phyloP scores from a whole-genome alignment of 1,140 invertebrate genomes.

The Pachypsylla venusta region DNA sequence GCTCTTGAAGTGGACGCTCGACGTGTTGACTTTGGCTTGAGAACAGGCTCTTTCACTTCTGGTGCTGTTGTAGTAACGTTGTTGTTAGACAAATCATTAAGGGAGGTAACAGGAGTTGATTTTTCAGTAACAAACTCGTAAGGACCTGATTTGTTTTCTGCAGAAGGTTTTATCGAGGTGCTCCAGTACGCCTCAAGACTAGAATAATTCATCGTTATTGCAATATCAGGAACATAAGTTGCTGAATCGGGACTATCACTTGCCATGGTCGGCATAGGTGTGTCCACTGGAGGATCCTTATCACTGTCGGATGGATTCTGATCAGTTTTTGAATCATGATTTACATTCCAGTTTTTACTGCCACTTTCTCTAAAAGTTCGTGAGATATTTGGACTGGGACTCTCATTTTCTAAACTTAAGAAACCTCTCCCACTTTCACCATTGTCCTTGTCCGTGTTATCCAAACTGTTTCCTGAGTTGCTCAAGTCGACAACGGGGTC shows the following conservation, averaged over 20 bases:
- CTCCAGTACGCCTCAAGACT: constrained; percentile 10
- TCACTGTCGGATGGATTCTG: neutral
- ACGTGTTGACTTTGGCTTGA: constrained; percentile 11
- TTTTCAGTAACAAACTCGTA: constrained; percentile 14
- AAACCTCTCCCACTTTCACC: neutral
- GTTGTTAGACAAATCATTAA: constrained; percentile 34
- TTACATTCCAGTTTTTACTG: neutral
- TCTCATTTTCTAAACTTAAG: constrained; percentile 6
- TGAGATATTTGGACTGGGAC: constrained; percentile 10
- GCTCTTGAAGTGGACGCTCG: neutral
- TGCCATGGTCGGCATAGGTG: neutral
- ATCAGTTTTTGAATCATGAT: neutral
- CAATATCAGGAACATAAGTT: constrained; percentile 21
- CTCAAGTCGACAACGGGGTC: constrained; percentile 16
- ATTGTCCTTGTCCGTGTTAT: constrained; percentile 7
- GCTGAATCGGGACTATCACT: constrained; percentile 22
- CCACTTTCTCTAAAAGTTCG: constrained; percentile 5
- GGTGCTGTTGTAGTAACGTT: constrained; percentile 12
- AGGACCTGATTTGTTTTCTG: constrained; percentile 11
- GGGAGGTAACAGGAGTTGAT: constrained; percentile 27
- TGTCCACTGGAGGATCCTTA: neutral
- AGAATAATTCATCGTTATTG: neutral
- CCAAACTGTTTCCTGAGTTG: constrained; percentile 11
- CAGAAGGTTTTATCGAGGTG: constrained; percentile 10
- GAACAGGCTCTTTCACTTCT: constrained; percentile 20